phyloP scores from a whole-genome alignment of 2,113 vertebrate genomes.

The Morphnarchus princeps region DNA sequence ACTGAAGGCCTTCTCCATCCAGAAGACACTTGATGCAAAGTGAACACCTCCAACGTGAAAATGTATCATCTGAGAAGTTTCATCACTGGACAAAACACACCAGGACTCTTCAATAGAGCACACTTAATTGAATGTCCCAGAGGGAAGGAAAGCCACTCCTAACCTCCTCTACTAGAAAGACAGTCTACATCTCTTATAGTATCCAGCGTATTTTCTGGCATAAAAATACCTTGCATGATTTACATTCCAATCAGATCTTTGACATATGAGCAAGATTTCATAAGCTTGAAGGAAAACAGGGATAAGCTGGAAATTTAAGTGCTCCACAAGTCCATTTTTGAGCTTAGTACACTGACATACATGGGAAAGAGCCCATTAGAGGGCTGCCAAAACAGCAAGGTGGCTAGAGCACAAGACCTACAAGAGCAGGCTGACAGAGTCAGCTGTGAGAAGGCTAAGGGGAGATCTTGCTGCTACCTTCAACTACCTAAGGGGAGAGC shows the following conservation, averaged over 20 bases:
- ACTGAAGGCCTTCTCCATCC: neutral
- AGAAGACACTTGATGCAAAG: neutral
- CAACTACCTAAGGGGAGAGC: neutral
- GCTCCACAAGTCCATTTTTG: neutral
- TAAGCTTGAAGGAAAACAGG: neutral
- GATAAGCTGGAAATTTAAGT: neutral
- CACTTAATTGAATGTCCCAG: neutral
- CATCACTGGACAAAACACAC: too few relatives aligned
- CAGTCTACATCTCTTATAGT: neutral
- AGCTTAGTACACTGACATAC: neutral
- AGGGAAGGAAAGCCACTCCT: neutral
- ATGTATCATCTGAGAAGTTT: neutral
- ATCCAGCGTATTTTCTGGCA: neutral
- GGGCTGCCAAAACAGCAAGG: neutral
- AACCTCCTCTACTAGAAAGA: neutral
- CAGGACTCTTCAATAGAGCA: neutral
- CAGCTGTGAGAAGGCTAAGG: neutral
- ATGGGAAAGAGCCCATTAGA: neutral
- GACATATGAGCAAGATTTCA: neutral
- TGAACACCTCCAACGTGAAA: accelerated
- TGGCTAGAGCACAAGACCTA: neutral
- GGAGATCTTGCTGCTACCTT: neutral
- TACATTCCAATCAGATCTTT: neutral
- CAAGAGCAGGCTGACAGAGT: neutral
- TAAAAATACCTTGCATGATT: neutral